Percentiles rank a stretch among this genome's conserved stretches.
These are phyloP conservation scores for Daboia siamensis DNA, from an alignment of 2,113 vertebrate species.

Conservation along the genomic window DNA sequence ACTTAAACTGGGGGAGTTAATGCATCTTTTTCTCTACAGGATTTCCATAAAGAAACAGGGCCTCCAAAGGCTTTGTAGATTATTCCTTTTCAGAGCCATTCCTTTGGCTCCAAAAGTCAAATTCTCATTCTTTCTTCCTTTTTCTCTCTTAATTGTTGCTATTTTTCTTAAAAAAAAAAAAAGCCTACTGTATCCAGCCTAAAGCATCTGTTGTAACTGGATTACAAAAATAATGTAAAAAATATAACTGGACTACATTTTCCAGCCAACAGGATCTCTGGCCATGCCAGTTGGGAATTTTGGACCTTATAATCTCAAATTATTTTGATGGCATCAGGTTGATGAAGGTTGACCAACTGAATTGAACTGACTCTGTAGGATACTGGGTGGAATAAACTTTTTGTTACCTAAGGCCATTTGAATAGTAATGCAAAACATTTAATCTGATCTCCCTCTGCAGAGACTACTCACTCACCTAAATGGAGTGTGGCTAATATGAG, in stretches of 20 bases:
- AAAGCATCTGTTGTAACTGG: background rate
- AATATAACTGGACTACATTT: background rate
- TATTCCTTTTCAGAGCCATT: background rate
- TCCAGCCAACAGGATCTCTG: background rate
- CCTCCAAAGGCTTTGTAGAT: background rate
- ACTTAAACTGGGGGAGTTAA: background rate
- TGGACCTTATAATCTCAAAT: background rate
- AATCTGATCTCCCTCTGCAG: background rate
- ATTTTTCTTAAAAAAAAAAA: background rate
- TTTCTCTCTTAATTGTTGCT: background rate
- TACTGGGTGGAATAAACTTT: background rate
- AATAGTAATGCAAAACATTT: background rate
- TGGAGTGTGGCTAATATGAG: constrained; percentile 88
- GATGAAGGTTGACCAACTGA: background rate
- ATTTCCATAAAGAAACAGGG: background rate
- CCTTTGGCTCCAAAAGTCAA: background rate
- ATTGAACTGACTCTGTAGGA: background rate
- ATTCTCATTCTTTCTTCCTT: background rate
- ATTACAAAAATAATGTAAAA: background rate
- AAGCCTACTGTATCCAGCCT: background rate
- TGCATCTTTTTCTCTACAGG: background rate
- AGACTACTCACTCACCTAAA: constrained; percentile 81
- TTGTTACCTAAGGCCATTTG: background rate
- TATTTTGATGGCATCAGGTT: background rate
- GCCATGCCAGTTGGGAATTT: background rate